Base-by-base conservation (phyloP, 2,888 invertebrate genomes). In the Leucozona laternaria region DNA sequence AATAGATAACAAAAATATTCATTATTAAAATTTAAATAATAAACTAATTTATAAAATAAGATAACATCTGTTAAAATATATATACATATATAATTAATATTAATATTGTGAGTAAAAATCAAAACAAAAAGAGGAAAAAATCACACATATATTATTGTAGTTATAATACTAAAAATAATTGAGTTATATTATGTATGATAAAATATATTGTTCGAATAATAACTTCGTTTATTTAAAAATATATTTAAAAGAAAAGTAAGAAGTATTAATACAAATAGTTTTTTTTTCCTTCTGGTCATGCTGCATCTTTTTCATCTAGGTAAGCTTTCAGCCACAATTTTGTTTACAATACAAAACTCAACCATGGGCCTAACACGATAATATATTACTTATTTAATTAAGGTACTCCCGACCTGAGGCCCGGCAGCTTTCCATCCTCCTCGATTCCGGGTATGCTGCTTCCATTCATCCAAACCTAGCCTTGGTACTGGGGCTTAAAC, bases 151-250 rank as follows among this genome's bases (percentile, higher is more conserved):
- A 31, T 31, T 31, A 80, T 60, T 45, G 70, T 48, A 64, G 60
- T 60, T 60, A 60, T 68, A 53, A 68, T 53, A 68, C 11, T 17
- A 43, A 68, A 17, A 64, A 64, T 79, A 76, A 66, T 68, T 84
- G 80, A 80, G 79, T 71, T 84, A 84, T 66, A 76, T 84, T 71
- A 72, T 77, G 68, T 84, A 80, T 60, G 71, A 79, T 64, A 77
- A 68, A 60, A 81, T 72, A 81, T 57, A 85, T 73, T 85, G 85
- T 85, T 85, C 77, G 81, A 85, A 85, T 73, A 77, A 80, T 73
- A 85, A 62, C 81, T 85, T 85, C 81, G 81, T 85, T 85, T 85
- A 81, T 81, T 85, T 81, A 85, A 85, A 84, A 81, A 85, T 81
- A 77, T 76, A 80, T 80, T 76, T 80, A 76, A 80, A 84, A 45